Conservation (phyloP, 1,140 invertebrate species). For the Solenopsis invicta region DNA sequence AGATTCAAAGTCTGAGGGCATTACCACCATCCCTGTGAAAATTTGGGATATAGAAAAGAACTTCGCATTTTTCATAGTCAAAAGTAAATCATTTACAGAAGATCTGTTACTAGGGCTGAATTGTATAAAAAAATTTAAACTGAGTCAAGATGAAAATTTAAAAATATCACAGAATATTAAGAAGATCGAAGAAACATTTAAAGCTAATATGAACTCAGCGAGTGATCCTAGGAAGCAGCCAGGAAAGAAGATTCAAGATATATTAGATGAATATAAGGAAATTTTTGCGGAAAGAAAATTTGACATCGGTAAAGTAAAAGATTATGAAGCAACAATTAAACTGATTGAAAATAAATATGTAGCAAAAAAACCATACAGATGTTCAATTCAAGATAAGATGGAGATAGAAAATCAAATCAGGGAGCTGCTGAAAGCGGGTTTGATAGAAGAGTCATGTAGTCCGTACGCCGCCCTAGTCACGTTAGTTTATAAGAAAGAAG, state of each 20-base stretch:
- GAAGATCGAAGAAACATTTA: not conserved
- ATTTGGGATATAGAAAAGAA: no score
- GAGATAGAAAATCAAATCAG: no score
- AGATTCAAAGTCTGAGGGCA: no score
- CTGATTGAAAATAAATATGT: not conserved
- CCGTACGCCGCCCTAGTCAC: slow-evolving; percentile 35
- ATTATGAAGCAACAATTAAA: not conserved
- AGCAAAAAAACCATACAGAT: slow-evolving; percentile 5
- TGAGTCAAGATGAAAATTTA: slow-evolving; percentile 66
- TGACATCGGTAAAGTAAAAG: not conserved
- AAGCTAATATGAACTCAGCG: not conserved
- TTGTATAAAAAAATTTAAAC: no score
- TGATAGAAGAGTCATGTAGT: not conserved
- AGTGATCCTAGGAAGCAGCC: no score
- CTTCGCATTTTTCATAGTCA: no score
- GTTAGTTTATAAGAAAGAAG: slow-evolving; percentile 22
- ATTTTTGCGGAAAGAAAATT: slow-evolving; percentile 18
- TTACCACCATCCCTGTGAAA: no score
- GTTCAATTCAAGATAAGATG: not conserved
- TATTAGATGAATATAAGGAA: not conserved
- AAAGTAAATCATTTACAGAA: slow-evolving; percentile 22
- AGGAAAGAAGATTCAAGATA: no score
- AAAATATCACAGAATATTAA: slow-evolving; percentile 61
- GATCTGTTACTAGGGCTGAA: slow-evolving; percentile 64
- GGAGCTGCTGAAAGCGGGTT: no score